Evolutionary conservation across 1,140 invertebrate species (phyloP), one percentile per base, ranked within the genome.

Genomic region (Aphaenogaster floridana): DNA sequence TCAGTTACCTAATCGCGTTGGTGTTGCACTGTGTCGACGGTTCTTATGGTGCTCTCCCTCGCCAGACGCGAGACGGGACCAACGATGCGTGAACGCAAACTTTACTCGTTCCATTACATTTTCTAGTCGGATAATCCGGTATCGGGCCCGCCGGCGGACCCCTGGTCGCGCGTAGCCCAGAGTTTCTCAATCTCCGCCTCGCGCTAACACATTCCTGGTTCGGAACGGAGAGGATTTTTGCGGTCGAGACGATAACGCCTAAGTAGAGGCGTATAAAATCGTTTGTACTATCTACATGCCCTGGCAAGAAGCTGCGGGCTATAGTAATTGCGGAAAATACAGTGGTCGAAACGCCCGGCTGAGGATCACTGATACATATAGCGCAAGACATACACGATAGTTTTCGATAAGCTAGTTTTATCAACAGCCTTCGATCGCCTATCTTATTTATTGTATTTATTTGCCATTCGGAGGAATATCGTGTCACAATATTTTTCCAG

Each of bases 61-160:
- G 61, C 80, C 76, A 71, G 21, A 71, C 74, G 54, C 78, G 71
- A 54, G 79, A 74, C 87, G 72, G 69, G 79, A 69, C 89, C 91
- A 92, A 91, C 91, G 91, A 92, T 90, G 91, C 91, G 89, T 92
- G 91, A 92, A 92, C 89, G 91, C 88, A 86, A 91, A 90, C 90
- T 91, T 91, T 86, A 90, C 89, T 86, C 87, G 86, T 91, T 90
- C 90, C 90, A 90, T 90, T 90, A 90, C 81, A 86, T 90, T 91
- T 91, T 91, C 89, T 91, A 86, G 85, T 89, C 71, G 84, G 89
- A 89, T 89, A 90, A 87, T 91, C 86, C 64, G 61, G 68, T 81
- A 77, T 84, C 54, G 54, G 72, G 66, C 80, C 80, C 79, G 80
- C 59, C 79, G 80, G 80, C 68, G 54, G 28, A 83, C 79, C 64